Base-by-base conservation (phyloP, 2,888 invertebrate species). In the Xanthorhoe spadicearia region DNA sequence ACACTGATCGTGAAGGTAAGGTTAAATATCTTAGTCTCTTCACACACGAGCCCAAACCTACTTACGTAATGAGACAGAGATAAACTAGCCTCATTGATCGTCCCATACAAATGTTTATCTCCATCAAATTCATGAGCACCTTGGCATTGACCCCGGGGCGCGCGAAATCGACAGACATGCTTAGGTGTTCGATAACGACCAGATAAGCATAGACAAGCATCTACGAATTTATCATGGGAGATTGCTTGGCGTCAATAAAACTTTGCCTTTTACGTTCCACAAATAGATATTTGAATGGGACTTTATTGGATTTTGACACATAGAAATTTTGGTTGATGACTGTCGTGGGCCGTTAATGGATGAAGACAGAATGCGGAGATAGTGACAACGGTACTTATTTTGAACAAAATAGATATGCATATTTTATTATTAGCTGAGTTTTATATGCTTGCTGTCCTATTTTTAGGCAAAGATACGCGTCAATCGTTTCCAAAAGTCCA, bases 141-240 rank as follows among this genome's bases (percentile, higher is more conserved):
- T 77, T 81, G 80, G 77, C 82, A 80, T 77, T 84, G 82, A 80
- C 73, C 78, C 54, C 38, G n/a, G 68, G 55, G 59, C 55, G 32
- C 63, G 51, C 61, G 48, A 64, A 68, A 55, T 70, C 60, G 54
- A 46, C 54, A 60, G 63, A 68, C 59, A 48, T 59, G 61, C 48
- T 48, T 32, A 3, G 54, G 35, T 46, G 61, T 18, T 56, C 35
- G 52, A 62, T 67, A 57, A 48, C 62, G 17, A 43, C n/a, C 17
- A 51, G 55, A 53, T 58, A 50, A 60, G 9, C 32, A 35, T n/a
- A 56, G 52, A 64, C 61, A 43, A 60, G 55, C 52, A 54, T 61
- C 57, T 48, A 46, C 32, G 18, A 65, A 57, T 18, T 35, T 48
- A 9, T 13, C n/a, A 13, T 35, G 9, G 18, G 32, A 13, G 18